These are phyloP conservation scores for Cladorhizidae sp. DNA, from an alignment of 37 sponge, comb jelly and placozoan species.

Conservation along the genomic window DNA sequence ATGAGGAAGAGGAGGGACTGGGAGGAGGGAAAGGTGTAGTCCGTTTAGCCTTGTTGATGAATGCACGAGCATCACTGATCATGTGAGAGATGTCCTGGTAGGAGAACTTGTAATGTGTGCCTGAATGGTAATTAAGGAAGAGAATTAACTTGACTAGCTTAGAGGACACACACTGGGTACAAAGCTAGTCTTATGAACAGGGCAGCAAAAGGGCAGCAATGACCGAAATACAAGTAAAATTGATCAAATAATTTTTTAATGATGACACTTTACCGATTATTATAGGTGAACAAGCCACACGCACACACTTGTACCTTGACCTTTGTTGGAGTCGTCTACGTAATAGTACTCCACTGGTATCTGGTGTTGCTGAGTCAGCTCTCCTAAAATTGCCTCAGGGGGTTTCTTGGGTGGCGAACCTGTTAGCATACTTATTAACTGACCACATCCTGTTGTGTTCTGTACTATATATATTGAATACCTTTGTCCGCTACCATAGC, in stretches of 20 bases:
- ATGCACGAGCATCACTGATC: constrained; percentile 25
- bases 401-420: constrained; percentile 39
- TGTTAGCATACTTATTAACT: background rate
- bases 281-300: background rate
- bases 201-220: no score
- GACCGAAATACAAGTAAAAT: no score
- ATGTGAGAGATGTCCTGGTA: constrained; percentile 35
- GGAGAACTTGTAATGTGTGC: constrained; percentile 72
- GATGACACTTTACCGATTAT: no score
- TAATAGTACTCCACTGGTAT: constrained; percentile 74
- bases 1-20: background rate
- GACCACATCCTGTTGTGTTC: background rate
- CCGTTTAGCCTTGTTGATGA: constrained; percentile 5
- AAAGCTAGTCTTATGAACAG: no score
- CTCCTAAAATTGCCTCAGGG: constrained; percentile 24
- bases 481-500: background rate
- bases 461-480: background rate
- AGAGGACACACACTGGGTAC: no score
- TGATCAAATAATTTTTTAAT: no score
- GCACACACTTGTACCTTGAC: constrained; percentile 72
- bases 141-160: no score
- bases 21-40: constrained; percentile 22
- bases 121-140: no score
- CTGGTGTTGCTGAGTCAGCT: constrained; percentile 20
- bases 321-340: constrained; percentile 80